Percentiles rank a stretch among this genome's conserved stretches.
phyloP scores from a whole-genome alignment of 1,140 invertebrate species.

The Brachionus angularis region DNA sequence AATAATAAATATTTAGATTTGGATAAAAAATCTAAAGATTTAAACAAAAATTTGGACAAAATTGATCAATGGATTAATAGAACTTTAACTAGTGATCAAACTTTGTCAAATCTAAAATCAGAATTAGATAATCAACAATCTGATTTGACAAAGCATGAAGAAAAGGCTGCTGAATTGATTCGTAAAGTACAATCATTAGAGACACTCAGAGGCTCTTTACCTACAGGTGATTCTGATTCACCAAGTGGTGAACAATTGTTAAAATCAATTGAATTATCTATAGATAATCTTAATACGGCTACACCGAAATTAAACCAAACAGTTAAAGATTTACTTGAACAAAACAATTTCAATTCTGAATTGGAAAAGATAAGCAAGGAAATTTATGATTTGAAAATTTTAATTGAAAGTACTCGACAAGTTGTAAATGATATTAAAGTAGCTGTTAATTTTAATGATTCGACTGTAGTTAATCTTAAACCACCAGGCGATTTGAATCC shows the following conservation, averaged over 20 bases:
- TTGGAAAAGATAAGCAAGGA: slow-evolving; percentile 15
- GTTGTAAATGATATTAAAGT: slow-evolving; percentile 37
- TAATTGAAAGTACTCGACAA: slow-evolving; percentile 33
- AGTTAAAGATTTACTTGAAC: slow-evolving; percentile 10
- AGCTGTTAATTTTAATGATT: slow-evolving; percentile 29
- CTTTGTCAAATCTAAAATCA: neutral
- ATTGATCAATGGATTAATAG: slow-evolving; percentile 36
- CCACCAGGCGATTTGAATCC: slow-evolving; percentile 13
- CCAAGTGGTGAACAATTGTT: slow-evolving; percentile 19
- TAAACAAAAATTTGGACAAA: slow-evolving; percentile 5
- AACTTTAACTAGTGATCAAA: slow-evolving; percentile 16
- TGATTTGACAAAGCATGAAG: neutral
- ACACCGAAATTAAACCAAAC: neutral
- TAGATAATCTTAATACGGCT: neutral
- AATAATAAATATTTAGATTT: slow-evolving; percentile 1
- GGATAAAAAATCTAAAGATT: neutral
- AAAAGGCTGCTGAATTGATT: slow-evolving; percentile 13
- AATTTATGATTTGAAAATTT: slow-evolving; percentile 42
- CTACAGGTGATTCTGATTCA: neutral
- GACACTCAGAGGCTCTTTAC: neutral
- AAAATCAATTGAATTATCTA: slow-evolving; percentile 27
- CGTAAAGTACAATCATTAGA: slow-evolving; percentile 26
- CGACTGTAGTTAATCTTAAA: slow-evolving; percentile 7
- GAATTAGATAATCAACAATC: slow-evolving; percentile 17
- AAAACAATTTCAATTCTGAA: slow-evolving; percentile 21